phyloP scores from a whole-genome alignment of 2,113 vertebrate species.

The Cryptotis parvus region DNA sequence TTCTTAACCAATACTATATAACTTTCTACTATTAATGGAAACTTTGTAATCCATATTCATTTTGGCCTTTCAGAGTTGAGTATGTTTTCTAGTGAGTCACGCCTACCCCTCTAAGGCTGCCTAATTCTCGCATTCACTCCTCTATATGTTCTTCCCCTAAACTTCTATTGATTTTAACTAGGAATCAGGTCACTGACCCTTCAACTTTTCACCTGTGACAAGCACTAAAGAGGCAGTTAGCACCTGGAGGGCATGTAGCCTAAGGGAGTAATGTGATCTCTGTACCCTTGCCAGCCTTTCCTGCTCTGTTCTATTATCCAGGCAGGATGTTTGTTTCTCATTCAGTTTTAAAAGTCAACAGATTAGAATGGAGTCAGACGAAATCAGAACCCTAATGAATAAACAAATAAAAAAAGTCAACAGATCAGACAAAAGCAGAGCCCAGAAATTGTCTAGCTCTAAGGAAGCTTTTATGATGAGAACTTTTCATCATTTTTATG shows the following conservation, averaged over 20 bases:
- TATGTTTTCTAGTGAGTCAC: background rate
- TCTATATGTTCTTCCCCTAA: background rate
- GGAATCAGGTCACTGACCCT: background rate
- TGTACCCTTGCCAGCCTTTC: background rate
- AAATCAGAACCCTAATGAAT: constrained; percentile 15
- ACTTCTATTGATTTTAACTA: rapidly evolving
- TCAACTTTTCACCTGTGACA: background rate
- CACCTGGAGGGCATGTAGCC: background rate
- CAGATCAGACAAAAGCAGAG: constrained; percentile 12
- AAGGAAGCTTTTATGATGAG: background rate
- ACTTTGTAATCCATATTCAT: background rate
- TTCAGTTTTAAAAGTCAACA: constrained; percentile 46
- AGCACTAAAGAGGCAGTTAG: background rate
- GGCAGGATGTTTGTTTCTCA: background rate
- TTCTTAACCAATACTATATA: background rate
- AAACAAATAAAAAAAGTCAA: too few species aligned
- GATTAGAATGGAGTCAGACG: background rate
- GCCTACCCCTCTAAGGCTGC: too few species aligned
- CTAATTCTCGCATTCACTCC: background rate
- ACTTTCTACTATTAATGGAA: background rate
- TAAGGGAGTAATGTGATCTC: background rate
- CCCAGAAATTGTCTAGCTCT: background rate
- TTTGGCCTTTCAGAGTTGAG: background rate
- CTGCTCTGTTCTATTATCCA: background rate
- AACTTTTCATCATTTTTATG: too few species aligned